These are phyloP conservation scores for Scotopteryx bipunctaria DNA, from an alignment of 2,888 invertebrate genomes.

Conservation along the genomic window DNA sequence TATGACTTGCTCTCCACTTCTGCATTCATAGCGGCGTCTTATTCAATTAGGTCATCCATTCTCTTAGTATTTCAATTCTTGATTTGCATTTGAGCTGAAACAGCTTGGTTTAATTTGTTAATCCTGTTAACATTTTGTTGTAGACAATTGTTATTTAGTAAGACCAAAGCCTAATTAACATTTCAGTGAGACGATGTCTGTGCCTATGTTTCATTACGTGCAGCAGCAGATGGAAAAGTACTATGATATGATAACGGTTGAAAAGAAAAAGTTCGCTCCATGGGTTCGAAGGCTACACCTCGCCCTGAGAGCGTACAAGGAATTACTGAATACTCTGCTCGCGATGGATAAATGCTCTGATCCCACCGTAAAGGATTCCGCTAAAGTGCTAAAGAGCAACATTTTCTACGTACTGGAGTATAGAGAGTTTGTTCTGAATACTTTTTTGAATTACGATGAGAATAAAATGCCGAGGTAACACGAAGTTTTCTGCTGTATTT, in stretches of 20 bases:
- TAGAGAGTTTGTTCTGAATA: conserved; percentile 92
- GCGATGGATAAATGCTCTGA: conserved; percentile 92
- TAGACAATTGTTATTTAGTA: conserved; percentile 5
- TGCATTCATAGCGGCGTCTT: conserved; percentile 19
- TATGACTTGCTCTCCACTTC: conserved; percentile 19
- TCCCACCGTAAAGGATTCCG: conserved; percentile 88
- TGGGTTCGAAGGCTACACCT: conserved; percentile 95
- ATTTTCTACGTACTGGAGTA: conserved; percentile 97
- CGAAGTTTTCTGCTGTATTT: too few species aligned
- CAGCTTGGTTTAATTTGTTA: conserved; percentile 10
- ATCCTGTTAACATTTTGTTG: conserved; percentile 22
- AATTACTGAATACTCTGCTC: conserved; percentile 91
- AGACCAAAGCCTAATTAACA: neutral
- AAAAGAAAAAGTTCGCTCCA: conserved; percentile 91
- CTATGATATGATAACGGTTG: conserved; percentile 91
- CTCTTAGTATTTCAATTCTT: conserved; percentile 22
- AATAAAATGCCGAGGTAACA: conserved; percentile 94
- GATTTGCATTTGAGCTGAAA: conserved; percentile 18
- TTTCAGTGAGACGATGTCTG: conserved; percentile 95
- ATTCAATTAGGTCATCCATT: conserved; percentile 28
- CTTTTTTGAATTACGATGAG: conserved; percentile 92
- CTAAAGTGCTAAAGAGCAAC: conserved; percentile 94
- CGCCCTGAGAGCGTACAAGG: conserved; percentile 90
- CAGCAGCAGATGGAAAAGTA: conserved; percentile 95
- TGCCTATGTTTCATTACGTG: conserved; percentile 96